phyloP scores from a whole-genome alignment of 1,140 invertebrate genomes.

The Armadillidium nasatum region DNA sequence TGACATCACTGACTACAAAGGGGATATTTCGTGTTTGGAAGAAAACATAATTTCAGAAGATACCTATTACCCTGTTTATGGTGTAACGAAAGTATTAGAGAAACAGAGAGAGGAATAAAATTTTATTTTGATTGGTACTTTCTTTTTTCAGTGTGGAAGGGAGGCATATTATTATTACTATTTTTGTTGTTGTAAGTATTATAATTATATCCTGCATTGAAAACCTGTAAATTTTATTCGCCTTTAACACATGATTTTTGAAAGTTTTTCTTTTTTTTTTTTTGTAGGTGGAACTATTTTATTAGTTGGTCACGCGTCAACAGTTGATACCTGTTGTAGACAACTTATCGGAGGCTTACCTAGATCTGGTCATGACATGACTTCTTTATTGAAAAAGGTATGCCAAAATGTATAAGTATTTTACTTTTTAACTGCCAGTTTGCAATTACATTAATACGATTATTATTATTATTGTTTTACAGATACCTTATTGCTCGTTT shows the following conservation, averaged over 20 bases:
- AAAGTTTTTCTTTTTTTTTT: neutral
- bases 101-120: too few relatives aligned
- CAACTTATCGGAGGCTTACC: conserved; percentile 66
- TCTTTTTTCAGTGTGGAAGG: too few relatives aligned
- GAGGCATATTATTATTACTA: too few relatives aligned
- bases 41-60: too few relatives aligned
- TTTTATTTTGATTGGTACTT: too few relatives aligned
- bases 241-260: neutral
- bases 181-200: too few relatives aligned
- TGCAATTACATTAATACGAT: neutral
- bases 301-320: conserved; percentile 78
- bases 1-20: too few relatives aligned
- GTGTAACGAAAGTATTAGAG: too few relatives aligned
- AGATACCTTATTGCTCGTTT: conserved; percentile 45
- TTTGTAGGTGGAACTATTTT: conserved; percentile 65
- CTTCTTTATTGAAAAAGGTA: conserved; percentile 57
- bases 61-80: too few relatives aligned
- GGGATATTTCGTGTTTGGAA: too few relatives aligned
- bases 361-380: conserved; percentile 61
- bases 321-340: conserved; percentile 72
- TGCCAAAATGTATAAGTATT: neutral
- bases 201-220: neutral
- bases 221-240: neutral
- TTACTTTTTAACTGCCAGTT: neutral
- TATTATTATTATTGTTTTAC: neutral